Conservation (phyloP, 1,140 invertebrate genomes). For the Hyles euphorbiae region DNA sequence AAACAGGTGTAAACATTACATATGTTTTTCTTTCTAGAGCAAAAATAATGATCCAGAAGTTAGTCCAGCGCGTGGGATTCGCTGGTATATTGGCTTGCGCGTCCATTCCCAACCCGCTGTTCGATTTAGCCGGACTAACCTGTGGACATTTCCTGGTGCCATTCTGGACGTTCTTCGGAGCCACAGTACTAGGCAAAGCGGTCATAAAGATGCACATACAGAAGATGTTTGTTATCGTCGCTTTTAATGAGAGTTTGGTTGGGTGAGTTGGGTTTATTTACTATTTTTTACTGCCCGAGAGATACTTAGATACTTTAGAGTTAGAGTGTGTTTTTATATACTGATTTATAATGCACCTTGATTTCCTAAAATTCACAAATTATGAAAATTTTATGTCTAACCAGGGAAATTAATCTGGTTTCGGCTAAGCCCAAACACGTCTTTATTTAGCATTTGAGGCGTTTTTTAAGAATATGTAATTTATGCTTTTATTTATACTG, state of each 20-base stretch:
- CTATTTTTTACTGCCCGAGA: background rate
- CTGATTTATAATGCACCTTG: too few relatives aligned
- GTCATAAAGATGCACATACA: constrained; percentile 99
- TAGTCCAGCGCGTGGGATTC: constrained; percentile 97
- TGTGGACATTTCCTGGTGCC: constrained; percentile 99
- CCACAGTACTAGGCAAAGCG: constrained; percentile 98
- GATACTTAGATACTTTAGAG: too few relatives aligned
- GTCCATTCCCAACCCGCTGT: constrained; percentile 98
- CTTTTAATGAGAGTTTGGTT: constrained; percentile 79
- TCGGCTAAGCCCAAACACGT: too few relatives aligned
- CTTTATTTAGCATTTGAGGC: too few relatives aligned
- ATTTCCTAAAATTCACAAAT: too few relatives aligned
- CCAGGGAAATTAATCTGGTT: too few relatives aligned
- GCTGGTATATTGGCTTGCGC: constrained; percentile 98
- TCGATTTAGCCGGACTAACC: constrained; percentile 98
- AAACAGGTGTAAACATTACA: too few relatives aligned
- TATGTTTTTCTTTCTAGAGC: constrained; percentile 66
- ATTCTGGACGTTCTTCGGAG: constrained; percentile 99
- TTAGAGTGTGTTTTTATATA: too few relatives aligned
- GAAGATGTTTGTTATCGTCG: constrained; percentile 92
- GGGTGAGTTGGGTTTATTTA: constrained; percentile 76
- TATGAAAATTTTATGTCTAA: too few relatives aligned
- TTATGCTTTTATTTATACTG: too few relatives aligned
- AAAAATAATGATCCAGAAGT: constrained; percentile 92
- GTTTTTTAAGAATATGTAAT: too few relatives aligned